Percentiles rank a stretch among this genome's conserved stretches.
phyloP scores from a whole-genome alignment of 2,797 vertebrate species.

The Neosalanx taihuensis region DNA sequence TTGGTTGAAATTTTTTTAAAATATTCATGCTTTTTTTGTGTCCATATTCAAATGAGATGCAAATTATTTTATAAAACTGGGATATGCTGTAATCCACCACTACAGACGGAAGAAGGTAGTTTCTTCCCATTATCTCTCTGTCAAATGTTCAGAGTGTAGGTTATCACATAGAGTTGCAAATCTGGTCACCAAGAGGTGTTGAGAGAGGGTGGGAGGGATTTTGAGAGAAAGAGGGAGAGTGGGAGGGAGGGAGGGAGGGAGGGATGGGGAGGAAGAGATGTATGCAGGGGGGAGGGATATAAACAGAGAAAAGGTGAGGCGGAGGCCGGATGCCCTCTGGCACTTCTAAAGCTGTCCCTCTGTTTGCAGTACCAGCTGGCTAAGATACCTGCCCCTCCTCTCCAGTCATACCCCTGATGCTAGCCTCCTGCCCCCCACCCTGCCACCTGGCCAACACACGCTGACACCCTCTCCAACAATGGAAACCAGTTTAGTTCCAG shows the following conservation, averaged over 20 bases:
- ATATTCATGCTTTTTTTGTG: too few relatives aligned
- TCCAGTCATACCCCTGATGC: slow-evolving; percentile 25
- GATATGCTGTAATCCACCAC: too few relatives aligned
- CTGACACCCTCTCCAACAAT: neutral
- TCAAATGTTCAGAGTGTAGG: too few relatives aligned
- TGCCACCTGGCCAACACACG: neutral
- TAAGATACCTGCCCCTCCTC: slow-evolving; percentile 19
- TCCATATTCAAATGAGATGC: too few relatives aligned
- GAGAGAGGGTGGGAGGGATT: neutral
- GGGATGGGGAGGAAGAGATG: neutral
- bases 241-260: too few relatives aligned
- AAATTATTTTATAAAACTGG: too few relatives aligned
- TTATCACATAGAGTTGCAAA: too few relatives aligned
- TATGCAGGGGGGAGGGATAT: neutral
- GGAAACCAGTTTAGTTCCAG: neutral
- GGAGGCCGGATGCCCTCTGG: neutral
- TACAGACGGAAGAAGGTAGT: too few relatives aligned
- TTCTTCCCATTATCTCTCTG: too few relatives aligned
- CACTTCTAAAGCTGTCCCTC: slow-evolving; percentile 30
- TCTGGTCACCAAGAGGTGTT: too few relatives aligned
- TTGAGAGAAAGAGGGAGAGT: neutral
- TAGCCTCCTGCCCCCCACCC: slow-evolving; percentile 19
- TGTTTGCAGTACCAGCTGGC: slow-evolving; percentile 40
- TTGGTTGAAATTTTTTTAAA: too few relatives aligned
- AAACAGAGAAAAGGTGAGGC: neutral